phyloP scores from a whole-genome alignment of 2,113 vertebrate species.

The Amphiprion ocellaris region DNA sequence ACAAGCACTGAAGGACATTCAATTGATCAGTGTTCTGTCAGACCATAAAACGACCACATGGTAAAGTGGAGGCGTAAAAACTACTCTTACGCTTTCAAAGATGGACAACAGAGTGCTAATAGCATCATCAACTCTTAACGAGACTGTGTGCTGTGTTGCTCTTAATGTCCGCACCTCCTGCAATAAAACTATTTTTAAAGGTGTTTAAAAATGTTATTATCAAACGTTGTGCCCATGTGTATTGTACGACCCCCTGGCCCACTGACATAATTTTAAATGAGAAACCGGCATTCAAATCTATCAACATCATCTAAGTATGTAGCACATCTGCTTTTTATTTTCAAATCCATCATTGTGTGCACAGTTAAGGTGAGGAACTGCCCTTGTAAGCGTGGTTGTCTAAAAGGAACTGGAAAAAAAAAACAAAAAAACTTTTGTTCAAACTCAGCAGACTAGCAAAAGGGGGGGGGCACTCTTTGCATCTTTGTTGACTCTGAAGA shows the following conservation, averaged over 20 bases:
- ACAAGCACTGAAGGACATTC: slow-evolving; percentile 62
- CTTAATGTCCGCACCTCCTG: slow-evolving; percentile 41
- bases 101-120: slow-evolving; percentile 54
- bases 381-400: slow-evolving; percentile 21
- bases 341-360: slow-evolving; percentile 23
- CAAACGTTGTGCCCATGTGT: slow-evolving; percentile 11
- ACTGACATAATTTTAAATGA: slow-evolving; percentile 29
- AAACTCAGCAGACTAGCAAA: slow-evolving; percentile 44
- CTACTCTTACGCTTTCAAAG: slow-evolving; percentile 36
- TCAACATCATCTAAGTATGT: slow-evolving; percentile 1
- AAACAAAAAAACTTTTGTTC: slow-evolving; percentile 45
- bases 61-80: slow-evolving; percentile 45
- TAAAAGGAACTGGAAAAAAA: slow-evolving; percentile 36
- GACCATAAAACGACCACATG: slow-evolving; percentile 68
- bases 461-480: slow-evolving; percentile 32
- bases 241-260: slow-evolving; percentile 32
- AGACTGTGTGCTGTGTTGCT: slow-evolving; percentile 28
- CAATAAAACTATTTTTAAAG: slow-evolving; percentile 63
- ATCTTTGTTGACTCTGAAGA: slow-evolving; percentile 69
- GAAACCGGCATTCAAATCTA: not conserved
- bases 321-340: slow-evolving; percentile 9
- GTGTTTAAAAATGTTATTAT: slow-evolving; percentile 54
- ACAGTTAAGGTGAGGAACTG: slow-evolving; percentile 41
- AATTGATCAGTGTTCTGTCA: slow-evolving; percentile 65
- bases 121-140: slow-evolving; percentile 57